These are phyloP conservation scores for Drosophila repleta DNA, from an alignment of 1,140 invertebrate species.

Conservation along the genomic window DNA sequence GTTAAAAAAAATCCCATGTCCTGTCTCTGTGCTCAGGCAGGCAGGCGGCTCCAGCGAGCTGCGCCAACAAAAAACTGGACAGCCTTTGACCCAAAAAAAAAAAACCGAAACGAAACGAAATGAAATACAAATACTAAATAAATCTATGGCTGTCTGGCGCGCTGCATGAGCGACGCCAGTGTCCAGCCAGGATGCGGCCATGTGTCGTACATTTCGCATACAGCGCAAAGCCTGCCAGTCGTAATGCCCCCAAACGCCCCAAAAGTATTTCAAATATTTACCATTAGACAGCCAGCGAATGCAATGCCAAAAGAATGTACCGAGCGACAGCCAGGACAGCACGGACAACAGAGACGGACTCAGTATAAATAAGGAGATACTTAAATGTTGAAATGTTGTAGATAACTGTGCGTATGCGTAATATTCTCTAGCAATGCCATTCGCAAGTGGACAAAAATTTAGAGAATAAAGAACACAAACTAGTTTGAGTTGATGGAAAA, in stretches of 20 bases:
- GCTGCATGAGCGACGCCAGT: constrained; percentile 70
- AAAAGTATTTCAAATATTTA: constrained; percentile 57
- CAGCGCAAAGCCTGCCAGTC: constrained; percentile 38
- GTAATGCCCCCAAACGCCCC: constrained; percentile 43
- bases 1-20: neutral
- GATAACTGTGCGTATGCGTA: constrained; percentile 26
- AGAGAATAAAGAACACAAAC: neutral
- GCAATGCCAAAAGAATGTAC: constrained; percentile 44
- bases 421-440: neutral
- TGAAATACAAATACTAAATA: constrained; percentile 63
- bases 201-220: constrained; percentile 41
- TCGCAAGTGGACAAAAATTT: neutral
- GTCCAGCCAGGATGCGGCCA: constrained; percentile 63
- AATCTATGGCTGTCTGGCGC: constrained; percentile 50
- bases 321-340: neutral
- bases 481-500: neutral
- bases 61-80: constrained; percentile 60
- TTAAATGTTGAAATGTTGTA: constrained; percentile 1
- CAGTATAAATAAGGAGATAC: neutral
- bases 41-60: constrained; percentile 46
- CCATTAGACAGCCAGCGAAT: constrained; percentile 38
- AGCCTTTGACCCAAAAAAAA: constrained; percentile 48
- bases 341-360: neutral
- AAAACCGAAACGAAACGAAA: constrained; percentile 44
- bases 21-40: constrained; percentile 1